Conservation (phyloP, 2,888 invertebrate species). For the Chrysopilus asiliformis region DNA sequence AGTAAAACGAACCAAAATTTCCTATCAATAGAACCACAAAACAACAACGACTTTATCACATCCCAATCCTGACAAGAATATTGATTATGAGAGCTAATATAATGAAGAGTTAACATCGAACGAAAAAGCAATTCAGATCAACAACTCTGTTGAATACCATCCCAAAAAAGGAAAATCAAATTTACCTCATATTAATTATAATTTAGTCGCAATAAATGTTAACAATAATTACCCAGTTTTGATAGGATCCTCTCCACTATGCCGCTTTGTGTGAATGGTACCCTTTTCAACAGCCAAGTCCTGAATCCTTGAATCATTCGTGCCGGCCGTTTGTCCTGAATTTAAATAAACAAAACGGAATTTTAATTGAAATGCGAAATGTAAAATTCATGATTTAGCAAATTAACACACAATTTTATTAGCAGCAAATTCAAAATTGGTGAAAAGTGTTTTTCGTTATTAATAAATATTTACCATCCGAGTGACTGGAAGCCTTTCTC, state of each 20-base stretch:
- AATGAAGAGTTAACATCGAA: too few relatives aligned
- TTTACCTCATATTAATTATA: too few relatives aligned
- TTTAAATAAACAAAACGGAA: background rate
- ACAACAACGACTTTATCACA: too few relatives aligned
- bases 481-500: slow-evolving; percentile 78
- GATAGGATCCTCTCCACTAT: slow-evolving; percentile 76
- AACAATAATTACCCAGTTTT: slow-evolving; percentile 54
- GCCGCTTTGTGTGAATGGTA: slow-evolving; percentile 91
- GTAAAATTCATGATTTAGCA: too few relatives aligned
- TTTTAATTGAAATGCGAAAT: background rate
- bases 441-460: background rate
- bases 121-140: background rate
- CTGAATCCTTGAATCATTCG: slow-evolving; percentile 35
- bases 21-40: too few relatives aligned
- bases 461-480: slow-evolving; percentile 39
- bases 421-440: background rate
- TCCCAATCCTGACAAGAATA: too few relatives aligned
- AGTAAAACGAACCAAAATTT: too few relatives aligned
- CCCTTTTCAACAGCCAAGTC: slow-evolving; percentile 68
- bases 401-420: too few relatives aligned
- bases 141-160: background rate
- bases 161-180: slow-evolving; percentile 1
- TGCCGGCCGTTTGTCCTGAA: slow-evolving; percentile 32
- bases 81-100: too few relatives aligned
- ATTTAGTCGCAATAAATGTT: too few relatives aligned